Conservation (phyloP, 2,888 invertebrate genomes). For the Tenthredo mesomela region DNA sequence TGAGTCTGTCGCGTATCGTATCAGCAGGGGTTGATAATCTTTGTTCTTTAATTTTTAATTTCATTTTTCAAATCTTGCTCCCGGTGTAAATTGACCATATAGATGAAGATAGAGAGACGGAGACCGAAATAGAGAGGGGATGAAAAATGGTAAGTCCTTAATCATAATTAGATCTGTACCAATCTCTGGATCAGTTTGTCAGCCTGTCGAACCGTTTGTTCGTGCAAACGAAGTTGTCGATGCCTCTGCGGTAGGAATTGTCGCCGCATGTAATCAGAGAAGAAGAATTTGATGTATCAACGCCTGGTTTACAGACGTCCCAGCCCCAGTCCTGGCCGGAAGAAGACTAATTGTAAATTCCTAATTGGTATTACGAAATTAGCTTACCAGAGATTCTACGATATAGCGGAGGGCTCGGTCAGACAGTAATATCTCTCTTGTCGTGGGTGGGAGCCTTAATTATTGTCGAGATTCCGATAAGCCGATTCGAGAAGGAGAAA, state of each 20-base stretch:
- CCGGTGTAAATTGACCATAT: constrained; percentile 12
- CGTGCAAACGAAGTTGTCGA: constrained; percentile 15
- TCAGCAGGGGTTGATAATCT: constrained; percentile 33
- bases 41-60: constrained; percentile 11
- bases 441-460: constrained; percentile 50
- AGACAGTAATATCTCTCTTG: constrained; percentile 30
- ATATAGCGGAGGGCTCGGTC: not conserved
- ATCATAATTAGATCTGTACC: constrained; percentile 51
- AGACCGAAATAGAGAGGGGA: too few relatives aligned
- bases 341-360: constrained; percentile 25
- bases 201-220: not conserved
- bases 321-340: constrained; percentile 6
- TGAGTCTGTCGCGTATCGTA: constrained; percentile 24
- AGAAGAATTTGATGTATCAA: constrained; percentile 17
- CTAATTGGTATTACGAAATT: constrained; percentile 46
- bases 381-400: constrained; percentile 40
- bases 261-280: constrained; percentile 2
- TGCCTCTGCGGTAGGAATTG: constrained; percentile 25
- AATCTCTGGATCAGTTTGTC: constrained; percentile 41
- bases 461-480: constrained; percentile 50
- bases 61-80: not conserved
- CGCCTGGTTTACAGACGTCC: not conserved
- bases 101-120: not conserved
- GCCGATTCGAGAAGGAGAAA: constrained; percentile 32
- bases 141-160: not conserved